A percentile compares a stretch with the other conserved stretches of the same genome.
Evolutionary conservation across 2,113 vertebrate genomes (phyloP).

Genomic region (Onychostruthus taczanowskii): DNA sequence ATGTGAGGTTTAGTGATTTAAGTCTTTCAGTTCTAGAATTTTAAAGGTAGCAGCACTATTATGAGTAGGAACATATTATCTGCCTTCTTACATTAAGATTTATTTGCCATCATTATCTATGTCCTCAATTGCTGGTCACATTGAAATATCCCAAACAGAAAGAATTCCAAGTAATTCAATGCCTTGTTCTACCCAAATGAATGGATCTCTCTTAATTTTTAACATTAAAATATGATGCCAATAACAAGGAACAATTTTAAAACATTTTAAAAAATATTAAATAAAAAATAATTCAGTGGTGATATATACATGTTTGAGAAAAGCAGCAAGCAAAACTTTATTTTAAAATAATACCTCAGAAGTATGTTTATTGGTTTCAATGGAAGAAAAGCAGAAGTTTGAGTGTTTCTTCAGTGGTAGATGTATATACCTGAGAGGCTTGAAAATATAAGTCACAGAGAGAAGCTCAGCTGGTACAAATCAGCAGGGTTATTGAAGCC

Average conservation of each 20-base stretch:
- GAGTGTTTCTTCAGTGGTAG: background rate
- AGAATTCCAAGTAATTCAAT: background rate
- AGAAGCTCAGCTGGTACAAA: background rate
- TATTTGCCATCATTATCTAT: background rate
- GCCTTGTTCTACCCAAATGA: background rate
- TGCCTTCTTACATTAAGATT: background rate
- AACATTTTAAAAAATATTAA: background rate
- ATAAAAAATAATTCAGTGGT: background rate
- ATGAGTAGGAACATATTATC: background rate
- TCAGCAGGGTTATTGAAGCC: background rate
- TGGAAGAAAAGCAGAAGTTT: background rate
- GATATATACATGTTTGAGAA: background rate
- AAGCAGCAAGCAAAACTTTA: background rate
- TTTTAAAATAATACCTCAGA: background rate
- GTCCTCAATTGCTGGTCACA: background rate
- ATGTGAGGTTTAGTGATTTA: background rate
- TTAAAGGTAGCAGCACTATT: background rate
- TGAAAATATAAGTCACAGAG: background rate
- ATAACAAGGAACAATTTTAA: background rate
- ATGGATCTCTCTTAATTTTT: background rate
- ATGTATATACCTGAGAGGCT: background rate
- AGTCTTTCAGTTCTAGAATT: background rate
- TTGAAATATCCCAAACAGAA: background rate
- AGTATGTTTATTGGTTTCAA: background rate
- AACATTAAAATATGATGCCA: background rate